Percentiles rank a stretch among this genome's conserved stretches.
phyloP scores from a whole-genome alignment of 2,113 vertebrate genomes.

The Heterocephalus glaber region DNA sequence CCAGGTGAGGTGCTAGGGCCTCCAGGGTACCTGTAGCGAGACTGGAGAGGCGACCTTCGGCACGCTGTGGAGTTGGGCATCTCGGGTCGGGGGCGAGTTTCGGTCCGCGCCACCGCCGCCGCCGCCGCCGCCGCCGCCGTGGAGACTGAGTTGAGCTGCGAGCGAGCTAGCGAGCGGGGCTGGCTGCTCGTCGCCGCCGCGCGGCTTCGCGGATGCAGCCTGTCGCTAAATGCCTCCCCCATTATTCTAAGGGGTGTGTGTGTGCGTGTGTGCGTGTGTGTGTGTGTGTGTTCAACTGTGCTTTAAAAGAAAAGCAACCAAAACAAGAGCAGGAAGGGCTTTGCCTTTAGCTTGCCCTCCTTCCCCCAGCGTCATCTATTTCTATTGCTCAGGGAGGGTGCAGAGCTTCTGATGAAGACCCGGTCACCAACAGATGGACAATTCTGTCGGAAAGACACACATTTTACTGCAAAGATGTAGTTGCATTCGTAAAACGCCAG shows the following conservation, averaged over 20 bases:
- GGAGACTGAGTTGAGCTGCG: slow-evolving; percentile 27
- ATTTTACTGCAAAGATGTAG: slow-evolving; percentile 57
- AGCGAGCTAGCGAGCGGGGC: not conserved
- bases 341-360: not conserved
- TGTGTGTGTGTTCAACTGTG: slow-evolving; percentile 14
- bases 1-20: slow-evolving; percentile 88
- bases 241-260: slow-evolving; percentile 74
- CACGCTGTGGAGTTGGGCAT: slow-evolving; percentile 47
- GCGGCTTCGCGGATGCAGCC: slow-evolving; percentile 18
- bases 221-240: slow-evolving; percentile 68
- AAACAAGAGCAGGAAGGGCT: slow-evolving; percentile 53
- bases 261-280: slow-evolving; percentile 29
- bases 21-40: slow-evolving; percentile 84
- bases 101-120: not conserved
- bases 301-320: slow-evolving; percentile 54
- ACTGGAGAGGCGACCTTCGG: slow-evolving; percentile 73
- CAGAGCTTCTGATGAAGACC: slow-evolving; percentile 28
- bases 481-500: slow-evolving; percentile 40
- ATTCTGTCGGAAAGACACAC: slow-evolving; percentile 64
- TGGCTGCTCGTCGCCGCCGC: not conserved
- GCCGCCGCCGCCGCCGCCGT: no score
- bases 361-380: slow-evolving; percentile 7
- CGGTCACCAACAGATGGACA: slow-evolving; percentile 68
- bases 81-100: slow-evolving; percentile 48
- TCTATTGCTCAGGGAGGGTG: not conserved